Evolutionary conservation across 2,888 invertebrate species (phyloP).

Genomic region (Empis stercorea): DNA sequence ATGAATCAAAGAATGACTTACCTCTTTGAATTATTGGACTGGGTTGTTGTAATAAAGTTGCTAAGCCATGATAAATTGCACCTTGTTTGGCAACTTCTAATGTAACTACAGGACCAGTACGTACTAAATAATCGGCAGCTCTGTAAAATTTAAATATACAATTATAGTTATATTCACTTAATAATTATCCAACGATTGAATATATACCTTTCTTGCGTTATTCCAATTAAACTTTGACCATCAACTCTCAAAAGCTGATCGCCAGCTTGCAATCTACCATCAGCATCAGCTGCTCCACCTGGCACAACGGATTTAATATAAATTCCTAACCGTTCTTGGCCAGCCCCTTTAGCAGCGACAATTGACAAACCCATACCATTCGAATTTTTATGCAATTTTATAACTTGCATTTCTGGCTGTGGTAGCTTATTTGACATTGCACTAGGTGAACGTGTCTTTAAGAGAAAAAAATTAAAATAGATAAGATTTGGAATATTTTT

Average conservation of each 20-base stretch:
- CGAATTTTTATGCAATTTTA: slow-evolving; percentile 84
- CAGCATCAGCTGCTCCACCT: slow-evolving; percentile 82
- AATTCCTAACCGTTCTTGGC: slow-evolving; percentile 79
- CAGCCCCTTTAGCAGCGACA: slow-evolving; percentile 88
- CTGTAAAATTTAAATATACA: slow-evolving; percentile 32
- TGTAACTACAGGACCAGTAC: slow-evolving; percentile 86
- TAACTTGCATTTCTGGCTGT: slow-evolving; percentile 66
- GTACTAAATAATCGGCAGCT: slow-evolving; percentile 91
- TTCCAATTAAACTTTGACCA: slow-evolving; percentile 84
- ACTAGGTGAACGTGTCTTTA: slow-evolving; percentile 50
- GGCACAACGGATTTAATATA: slow-evolving; percentile 98
- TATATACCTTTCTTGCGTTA: slow-evolving; percentile 58
- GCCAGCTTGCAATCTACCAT: slow-evolving; percentile 89
- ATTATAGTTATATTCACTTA: neutral
- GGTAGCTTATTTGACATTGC: slow-evolving; percentile 48
- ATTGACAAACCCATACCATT: slow-evolving; percentile 98
- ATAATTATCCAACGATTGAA: neutral
- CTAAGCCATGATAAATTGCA: slow-evolving; percentile 91
- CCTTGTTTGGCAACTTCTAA: slow-evolving; percentile 96
- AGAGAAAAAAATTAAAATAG: slow-evolving; percentile 4
- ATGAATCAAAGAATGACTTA: slow-evolving; percentile 33
- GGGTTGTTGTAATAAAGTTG: slow-evolving; percentile 82
- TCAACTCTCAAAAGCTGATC: slow-evolving; percentile 96
- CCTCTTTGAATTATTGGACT: slow-evolving; percentile 69
- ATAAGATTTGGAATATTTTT: neutral